phyloP scores from a whole-genome alignment of 2,888 invertebrate species.

The Aproaerema taeniolella region DNA sequence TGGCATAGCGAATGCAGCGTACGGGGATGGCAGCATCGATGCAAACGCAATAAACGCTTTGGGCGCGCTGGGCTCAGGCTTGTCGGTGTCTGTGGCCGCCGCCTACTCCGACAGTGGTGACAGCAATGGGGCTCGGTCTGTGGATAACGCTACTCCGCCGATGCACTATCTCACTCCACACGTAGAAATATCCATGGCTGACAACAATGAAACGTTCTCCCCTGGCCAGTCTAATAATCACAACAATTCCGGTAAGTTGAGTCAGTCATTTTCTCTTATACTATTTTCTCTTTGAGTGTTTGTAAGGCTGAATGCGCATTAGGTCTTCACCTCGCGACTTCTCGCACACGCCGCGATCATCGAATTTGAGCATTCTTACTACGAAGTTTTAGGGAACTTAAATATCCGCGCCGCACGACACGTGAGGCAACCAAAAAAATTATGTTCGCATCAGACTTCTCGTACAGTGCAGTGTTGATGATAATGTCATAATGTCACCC shows the following conservation, averaged over 20 bases:
- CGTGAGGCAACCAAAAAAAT: too few relatives aligned
- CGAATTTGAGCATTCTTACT: too few relatives aligned
- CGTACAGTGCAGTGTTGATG: too few relatives aligned
- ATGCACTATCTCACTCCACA: slow-evolving; percentile 95
- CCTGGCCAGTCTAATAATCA: slow-evolving; percentile 69
- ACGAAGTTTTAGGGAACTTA: too few relatives aligned
- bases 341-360: too few relatives aligned
- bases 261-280: background rate
- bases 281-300: background rate
- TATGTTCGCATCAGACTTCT: too few relatives aligned
- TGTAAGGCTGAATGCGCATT: too few relatives aligned
- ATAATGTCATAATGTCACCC: too few relatives aligned
- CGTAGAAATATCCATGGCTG: slow-evolving; percentile 93
- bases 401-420: too few relatives aligned
- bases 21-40: slow-evolving; percentile 75
- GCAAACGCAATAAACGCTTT: slow-evolving; percentile 70
- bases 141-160: slow-evolving; percentile 92
- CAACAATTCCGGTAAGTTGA: slow-evolving; percentile 48
- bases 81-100: slow-evolving; percentile 82
- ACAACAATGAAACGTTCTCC: slow-evolving; percentile 84
- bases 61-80: slow-evolving; percentile 77
- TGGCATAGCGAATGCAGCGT: slow-evolving; percentile 78
- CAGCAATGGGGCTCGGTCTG: slow-evolving; percentile 86
- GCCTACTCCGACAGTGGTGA: slow-evolving; percentile 91
- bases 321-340: too few relatives aligned